Evolutionary conservation across 2,113 vertebrate genomes (phyloP).

Genomic region (Lampris incognitus): DNA sequence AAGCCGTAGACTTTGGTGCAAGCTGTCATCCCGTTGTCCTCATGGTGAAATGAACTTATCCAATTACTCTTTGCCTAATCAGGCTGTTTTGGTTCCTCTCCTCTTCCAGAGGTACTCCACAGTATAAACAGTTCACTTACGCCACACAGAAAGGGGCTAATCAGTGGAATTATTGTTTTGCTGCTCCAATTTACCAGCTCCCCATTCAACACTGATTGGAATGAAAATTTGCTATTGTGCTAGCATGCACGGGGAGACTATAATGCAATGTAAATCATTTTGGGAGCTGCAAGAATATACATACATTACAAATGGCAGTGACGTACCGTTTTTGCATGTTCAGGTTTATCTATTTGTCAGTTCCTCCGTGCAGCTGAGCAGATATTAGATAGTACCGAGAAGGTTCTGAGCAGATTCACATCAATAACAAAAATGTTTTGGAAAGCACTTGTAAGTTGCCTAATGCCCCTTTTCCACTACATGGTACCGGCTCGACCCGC

Average conservation of each 20-base stretch:
- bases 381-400: slow-evolving; percentile 35
- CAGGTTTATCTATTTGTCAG: slow-evolving; percentile 7
- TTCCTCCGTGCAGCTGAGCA: slow-evolving; percentile 38
- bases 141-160: slow-evolving; percentile 99
- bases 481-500: too few species aligned
- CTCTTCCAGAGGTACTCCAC: slow-evolving; percentile 99
- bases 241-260: slow-evolving; percentile 80
- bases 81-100: slow-evolving; percentile 99
- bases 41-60: slow-evolving; percentile 99
- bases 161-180: slow-evolving; percentile 99
- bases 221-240: slow-evolving; percentile 93
- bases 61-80: slow-evolving; percentile 99
- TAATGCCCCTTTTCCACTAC: too few species aligned
- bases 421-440: slow-evolving; percentile 22
- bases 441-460: too few species aligned
- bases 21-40: slow-evolving; percentile 98
- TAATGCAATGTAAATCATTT: slow-evolving; percentile 81
- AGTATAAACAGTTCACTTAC: slow-evolving; percentile 99
- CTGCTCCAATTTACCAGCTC: slow-evolving; percentile 99
- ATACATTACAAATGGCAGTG: slow-evolving; percentile 70
- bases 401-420: slow-evolving; percentile 35
- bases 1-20: slow-evolving; percentile 93
- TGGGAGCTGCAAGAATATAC: slow-evolving; percentile 73
- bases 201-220: slow-evolving; percentile 99
- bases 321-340: slow-evolving; percentile 58